These are phyloP conservation scores for Numenius arquata DNA, from an alignment of 2,113 vertebrate species.

Conservation along the genomic window DNA sequence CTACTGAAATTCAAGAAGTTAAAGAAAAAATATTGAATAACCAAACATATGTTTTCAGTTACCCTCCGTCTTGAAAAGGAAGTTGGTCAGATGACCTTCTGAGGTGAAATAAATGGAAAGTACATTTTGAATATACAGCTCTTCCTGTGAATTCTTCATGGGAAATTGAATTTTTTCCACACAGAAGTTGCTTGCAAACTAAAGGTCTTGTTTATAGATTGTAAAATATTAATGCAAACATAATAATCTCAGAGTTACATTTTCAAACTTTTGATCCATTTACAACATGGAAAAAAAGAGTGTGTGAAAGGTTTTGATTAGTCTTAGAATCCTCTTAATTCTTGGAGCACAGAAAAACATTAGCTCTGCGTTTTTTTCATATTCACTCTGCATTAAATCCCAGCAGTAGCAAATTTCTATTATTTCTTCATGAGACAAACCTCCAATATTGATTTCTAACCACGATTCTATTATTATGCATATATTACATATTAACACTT, in stretches of 20 bases:
- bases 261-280: not conserved
- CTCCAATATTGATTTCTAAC: not conserved
- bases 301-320: not conserved
- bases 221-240: not conserved
- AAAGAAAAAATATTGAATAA: not conserved
- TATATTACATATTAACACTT: not conserved
- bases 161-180: constrained; percentile 4
- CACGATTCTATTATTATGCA: not conserved
- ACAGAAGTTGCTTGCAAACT: not conserved
- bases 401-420: not conserved
- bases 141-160: constrained; percentile 7
- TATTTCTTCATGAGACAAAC: not conserved
- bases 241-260: not conserved
- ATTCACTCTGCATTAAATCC: not conserved
- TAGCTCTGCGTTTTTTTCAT: not conserved
- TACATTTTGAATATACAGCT: constrained; percentile 21
- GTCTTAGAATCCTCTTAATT: not conserved
- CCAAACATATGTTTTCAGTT: constrained; percentile 39
- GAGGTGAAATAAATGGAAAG: constrained; percentile 54
- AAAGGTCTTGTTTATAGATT: constrained; percentile 28
- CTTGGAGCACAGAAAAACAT: not conserved
- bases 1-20: constrained; percentile 2
- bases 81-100: not conserved
- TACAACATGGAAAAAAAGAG: not conserved
- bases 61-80: constrained; percentile 7